Conservation (phyloP, 2,113 vertebrate species). For the Centropus bengalensis region DNA sequence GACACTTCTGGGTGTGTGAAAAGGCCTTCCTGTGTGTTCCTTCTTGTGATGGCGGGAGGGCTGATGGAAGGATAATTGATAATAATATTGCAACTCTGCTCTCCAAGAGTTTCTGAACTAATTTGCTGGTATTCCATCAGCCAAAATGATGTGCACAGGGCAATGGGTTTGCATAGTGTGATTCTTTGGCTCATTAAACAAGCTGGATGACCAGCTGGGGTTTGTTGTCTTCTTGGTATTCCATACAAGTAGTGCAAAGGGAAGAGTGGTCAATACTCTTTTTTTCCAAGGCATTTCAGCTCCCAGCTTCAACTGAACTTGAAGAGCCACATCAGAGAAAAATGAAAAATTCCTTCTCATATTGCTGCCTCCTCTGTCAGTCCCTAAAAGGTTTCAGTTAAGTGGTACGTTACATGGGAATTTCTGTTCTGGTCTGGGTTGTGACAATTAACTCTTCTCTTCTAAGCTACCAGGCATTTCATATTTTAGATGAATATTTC, state of each 20-base stretch:
- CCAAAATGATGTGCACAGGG: background rate
- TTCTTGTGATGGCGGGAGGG: background rate
- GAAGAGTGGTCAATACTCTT: background rate
- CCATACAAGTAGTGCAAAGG: background rate
- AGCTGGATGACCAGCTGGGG: background rate
- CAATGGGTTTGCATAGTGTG: background rate
- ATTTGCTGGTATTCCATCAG: background rate
- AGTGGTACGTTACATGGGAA: background rate
- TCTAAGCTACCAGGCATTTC: background rate
- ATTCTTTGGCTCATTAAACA: background rate
- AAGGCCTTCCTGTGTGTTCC: conserved; percentile 26
- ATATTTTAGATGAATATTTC: background rate
- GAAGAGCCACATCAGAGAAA: background rate
- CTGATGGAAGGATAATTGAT: background rate
- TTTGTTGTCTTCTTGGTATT: background rate
- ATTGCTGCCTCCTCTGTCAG: background rate
- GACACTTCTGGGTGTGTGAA: background rate
- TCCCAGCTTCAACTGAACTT: background rate
- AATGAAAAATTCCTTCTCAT: background rate
- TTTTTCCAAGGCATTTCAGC: background rate
- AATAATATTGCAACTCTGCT: background rate
- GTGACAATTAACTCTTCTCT: background rate
- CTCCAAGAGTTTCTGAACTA: background rate
- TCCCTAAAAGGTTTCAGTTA: background rate
- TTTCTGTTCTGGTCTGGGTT: background rate